Evolutionary conservation across 2,888 invertebrate genomes (phyloP).

Genomic region (Brenthis hecate): DNA sequence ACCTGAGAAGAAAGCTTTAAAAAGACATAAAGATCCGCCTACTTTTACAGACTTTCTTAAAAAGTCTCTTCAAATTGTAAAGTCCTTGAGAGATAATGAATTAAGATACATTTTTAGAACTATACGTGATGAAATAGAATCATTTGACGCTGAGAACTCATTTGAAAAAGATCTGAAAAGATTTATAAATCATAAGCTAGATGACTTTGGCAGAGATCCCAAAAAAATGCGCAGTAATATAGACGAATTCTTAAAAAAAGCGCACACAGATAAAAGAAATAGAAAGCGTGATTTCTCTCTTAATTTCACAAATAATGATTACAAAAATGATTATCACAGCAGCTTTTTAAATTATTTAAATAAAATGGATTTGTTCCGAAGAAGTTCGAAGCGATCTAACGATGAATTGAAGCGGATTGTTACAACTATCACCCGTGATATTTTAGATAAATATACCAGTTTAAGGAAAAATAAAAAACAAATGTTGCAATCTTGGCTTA

Average conservation of each 20-base stretch:
- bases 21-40: slow-evolving; percentile 30
- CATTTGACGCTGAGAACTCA: slow-evolving; percentile 49
- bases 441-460: slow-evolving; percentile 55
- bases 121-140: slow-evolving; percentile 51
- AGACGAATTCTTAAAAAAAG: slow-evolving; percentile 27
- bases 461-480: slow-evolving; percentile 44
- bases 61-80: slow-evolving; percentile 44
- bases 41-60: slow-evolving; percentile 54
- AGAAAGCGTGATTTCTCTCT: slow-evolving; percentile 40
- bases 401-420: slow-evolving; percentile 46
- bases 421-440: slow-evolving; percentile 44
- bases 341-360: slow-evolving; percentile 47
- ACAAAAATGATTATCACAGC: slow-evolving; percentile 38
- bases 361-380: slow-evolving; percentile 47
- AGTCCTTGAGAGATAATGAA: slow-evolving; percentile 49
- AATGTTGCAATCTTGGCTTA: slow-evolving; percentile 44
- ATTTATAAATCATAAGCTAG: slow-evolving; percentile 45
- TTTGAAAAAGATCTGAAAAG: slow-evolving; percentile 44
- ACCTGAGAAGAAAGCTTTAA: slow-evolving; percentile 3
- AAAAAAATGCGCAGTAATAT: slow-evolving; percentile 43
- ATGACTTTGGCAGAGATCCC: slow-evolving; percentile 38
- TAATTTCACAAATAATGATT: slow-evolving; percentile 53
- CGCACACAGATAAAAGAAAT: slow-evolving; percentile 41
- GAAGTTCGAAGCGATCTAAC: slow-evolving; percentile 41
- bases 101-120: slow-evolving; percentile 47